phyloP scores from a whole-genome alignment of 2,888 invertebrate species.

The Parnassius orleans region DNA sequence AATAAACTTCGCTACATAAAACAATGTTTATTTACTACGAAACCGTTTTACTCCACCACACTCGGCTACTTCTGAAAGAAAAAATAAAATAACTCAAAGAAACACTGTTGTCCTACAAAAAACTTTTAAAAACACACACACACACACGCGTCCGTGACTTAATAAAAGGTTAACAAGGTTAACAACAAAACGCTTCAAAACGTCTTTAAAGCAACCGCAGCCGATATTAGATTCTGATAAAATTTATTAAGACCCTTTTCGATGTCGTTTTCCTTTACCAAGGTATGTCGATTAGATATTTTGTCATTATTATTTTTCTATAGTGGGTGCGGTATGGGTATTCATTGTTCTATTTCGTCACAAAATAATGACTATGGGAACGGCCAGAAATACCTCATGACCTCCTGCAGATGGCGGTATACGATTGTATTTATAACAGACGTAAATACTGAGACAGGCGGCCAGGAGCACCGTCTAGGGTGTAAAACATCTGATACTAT shows the following conservation, averaged over 20 bases:
- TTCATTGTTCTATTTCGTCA: too few relatives aligned
- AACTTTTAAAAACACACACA: slow-evolving; percentile 6
- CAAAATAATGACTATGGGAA: too few relatives aligned
- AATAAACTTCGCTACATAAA: slow-evolving; percentile 7
- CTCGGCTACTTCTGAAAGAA: slow-evolving; percentile 17
- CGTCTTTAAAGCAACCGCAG: slow-evolving; percentile 19
- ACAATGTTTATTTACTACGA: slow-evolving; percentile 19
- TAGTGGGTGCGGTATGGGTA: too few relatives aligned
- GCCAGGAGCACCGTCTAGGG: too few relatives aligned
- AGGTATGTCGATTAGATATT: slow-evolving; percentile 8
- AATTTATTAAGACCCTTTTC: slow-evolving; percentile 22
- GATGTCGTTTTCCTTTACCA: slow-evolving; percentile 1
- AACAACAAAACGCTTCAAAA: slow-evolving; percentile 12
- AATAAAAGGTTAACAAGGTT: slow-evolving; percentile 19
- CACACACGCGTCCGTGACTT: slow-evolving; percentile 1
- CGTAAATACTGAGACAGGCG: too few relatives aligned
- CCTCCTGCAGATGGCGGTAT: too few relatives aligned
- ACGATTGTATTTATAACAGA: too few relatives aligned
- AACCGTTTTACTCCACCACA: slow-evolving; percentile 9
- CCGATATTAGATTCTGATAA: slow-evolving; percentile 21
- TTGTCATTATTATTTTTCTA: neutral
- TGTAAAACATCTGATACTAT: too few relatives aligned
- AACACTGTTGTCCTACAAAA: slow-evolving; percentile 13
- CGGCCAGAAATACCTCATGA: too few relatives aligned
- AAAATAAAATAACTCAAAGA: slow-evolving; percentile 16